A percentile compares a stretch with the other conserved stretches of the same genome.
phyloP scores from a whole-genome alignment of 2,797 vertebrate species.

The Sarcophilus harrisii region DNA sequence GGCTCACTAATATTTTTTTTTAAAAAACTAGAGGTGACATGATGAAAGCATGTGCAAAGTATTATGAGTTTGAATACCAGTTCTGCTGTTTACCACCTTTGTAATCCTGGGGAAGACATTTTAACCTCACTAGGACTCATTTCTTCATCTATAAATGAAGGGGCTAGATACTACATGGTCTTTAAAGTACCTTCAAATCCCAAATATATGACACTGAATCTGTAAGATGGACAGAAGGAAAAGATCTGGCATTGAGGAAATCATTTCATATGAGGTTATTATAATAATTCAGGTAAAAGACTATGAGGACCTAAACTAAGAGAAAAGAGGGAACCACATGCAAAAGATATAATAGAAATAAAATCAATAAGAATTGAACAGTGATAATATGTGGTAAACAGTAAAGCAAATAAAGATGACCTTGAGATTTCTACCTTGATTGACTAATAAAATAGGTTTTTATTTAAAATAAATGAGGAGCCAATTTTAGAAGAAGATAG shows the following conservation, averaged over 20 bases:
- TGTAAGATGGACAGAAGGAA: not conserved
- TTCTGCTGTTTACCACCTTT: not conserved
- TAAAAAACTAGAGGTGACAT: not conserved
- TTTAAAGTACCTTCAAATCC: not conserved
- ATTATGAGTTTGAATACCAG: not conserved
- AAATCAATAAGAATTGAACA: not conserved
- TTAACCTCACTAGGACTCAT: not conserved
- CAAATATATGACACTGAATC: not conserved
- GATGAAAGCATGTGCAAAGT: not conserved
- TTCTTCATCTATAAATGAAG: not conserved
- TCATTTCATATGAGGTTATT: not conserved
- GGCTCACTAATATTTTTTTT: not conserved
- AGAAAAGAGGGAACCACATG: not conserved
- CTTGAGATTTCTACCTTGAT: not conserved
- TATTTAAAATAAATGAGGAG: not conserved
- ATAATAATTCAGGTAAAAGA: not conserved
- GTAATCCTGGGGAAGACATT: not conserved
- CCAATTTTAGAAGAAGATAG: not conserved
- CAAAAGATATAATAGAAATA: not conserved
- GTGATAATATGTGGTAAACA: not conserved
- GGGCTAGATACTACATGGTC: not conserved
- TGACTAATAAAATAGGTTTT: not conserved
- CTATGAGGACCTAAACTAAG: not conserved
- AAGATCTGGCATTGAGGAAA: not conserved
- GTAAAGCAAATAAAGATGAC: not conserved